Evolutionary conservation across 1,140 invertebrate genomes (phyloP), one percentile per base, ranked within the genome.

Genomic region (Bathynomus jamesi): DNA sequence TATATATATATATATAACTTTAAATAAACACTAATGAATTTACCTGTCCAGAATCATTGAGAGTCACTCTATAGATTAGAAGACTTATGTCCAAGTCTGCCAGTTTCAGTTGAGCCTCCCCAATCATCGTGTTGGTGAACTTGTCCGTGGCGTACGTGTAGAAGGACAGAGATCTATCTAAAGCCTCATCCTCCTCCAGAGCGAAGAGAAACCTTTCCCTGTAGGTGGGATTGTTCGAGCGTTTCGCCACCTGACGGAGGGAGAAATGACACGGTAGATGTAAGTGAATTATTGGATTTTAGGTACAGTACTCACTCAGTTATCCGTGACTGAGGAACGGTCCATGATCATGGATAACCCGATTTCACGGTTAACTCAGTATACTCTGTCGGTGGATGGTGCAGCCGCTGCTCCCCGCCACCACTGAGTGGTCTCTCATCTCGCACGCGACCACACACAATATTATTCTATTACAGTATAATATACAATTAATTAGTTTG

Each of bases 171-270:
- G 81, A 85, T 69, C 81, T 82, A 32, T 83, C 81, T 5, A 81
- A 76, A 24, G 86, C 80, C 64, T 87, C 85, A 78, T 82, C 81
- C 27, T 83, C 81, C 25, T 89, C 87, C 32, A 91, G 81, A 1
- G 84, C 85, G 79, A 91, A 90, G 67, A 90, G 81, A 80, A 91
- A 91, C 60, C 89, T 86, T 79, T 91, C 89, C 77, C 91, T 88
- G 81, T 88, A 91, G 70, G 87, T 86, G 0, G 90, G 90, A 73
- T 87, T 88, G 66, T 86, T 86, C 21, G 86, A 86, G 70, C 86
- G 84, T 67, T 87, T 84, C 77, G 88, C 89, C 17, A 85, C 82
- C 40, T 53, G 5, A n/a, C n/a, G n/a, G n/a, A n/a, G n/a, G n/a
- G n/a, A n/a, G n/a, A n/a, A n/a, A n/a, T n/a, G n/a, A n/a, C n/a